Evolutionary conservation across 2,888 invertebrate genomes (phyloP), one percentile per base, ranked within the genome.

Genomic region (Balanococcus diminutus): DNA sequence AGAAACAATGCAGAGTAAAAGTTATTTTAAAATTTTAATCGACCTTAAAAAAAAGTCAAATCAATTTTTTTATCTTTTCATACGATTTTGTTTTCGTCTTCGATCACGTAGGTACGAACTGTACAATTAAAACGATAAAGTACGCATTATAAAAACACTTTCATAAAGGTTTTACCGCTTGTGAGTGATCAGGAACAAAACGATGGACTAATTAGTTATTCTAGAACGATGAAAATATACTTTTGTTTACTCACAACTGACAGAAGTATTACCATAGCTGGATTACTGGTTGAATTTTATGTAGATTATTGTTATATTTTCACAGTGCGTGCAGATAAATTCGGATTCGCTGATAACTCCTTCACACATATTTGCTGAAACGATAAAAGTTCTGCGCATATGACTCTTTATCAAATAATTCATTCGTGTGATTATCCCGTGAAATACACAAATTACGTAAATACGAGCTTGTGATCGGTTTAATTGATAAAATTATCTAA

Each of bases 341-440:
- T 28, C 56, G n/a, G 8, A 28, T 28, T 67, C 28, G 67, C 67
- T 67, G 16, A 67, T 67, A 28, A 28, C 28, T 79, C 75, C 11
- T 79, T 2, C 19, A 79, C 75, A 79, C 36, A 79, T 19, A 79
- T 79, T 79, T 79, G 28, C 6, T 79, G n/a, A 0, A 32, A 79
- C 19, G 16, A 79, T 79, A 36, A 36, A n/a, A 36, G 25, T 67
- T 67, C 11, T 79, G 75, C 75, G 75, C 36, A 67, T 4, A 67
- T 67, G 11, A 28, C 28, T 25, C 2, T 67, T 67, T 67, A 67
- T 79, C 36, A 79, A 14, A 28, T 79, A n/a, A 32, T 79, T 79
- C 36, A 36, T 79, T 11, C 75, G 6, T 79, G 19, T 36, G 75
- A 79, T 79, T 79, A 79, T 79, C 19, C 36, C 75, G 75, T 79